A percentile compares a stretch with the other conserved stretches of the same genome.
Conservation (phyloP, 2,113 vertebrate genomes). For the Salvelinus namaycush region DNA sequence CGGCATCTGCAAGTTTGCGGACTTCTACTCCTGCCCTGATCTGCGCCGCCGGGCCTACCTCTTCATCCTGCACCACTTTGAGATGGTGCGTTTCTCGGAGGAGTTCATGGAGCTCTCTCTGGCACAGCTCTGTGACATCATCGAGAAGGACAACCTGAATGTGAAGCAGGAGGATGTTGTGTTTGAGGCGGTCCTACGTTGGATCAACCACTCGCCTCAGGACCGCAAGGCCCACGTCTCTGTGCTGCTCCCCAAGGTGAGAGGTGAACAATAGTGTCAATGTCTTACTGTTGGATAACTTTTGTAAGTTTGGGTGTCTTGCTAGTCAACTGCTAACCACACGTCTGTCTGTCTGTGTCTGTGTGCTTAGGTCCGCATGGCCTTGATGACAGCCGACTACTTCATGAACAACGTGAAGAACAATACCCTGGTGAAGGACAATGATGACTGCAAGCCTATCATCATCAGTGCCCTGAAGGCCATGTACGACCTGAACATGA, state of each 20-base stretch:
- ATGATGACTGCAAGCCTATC: conserved; percentile 71
- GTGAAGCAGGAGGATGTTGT: conserved; percentile 27
- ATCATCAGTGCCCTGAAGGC: conserved; percentile 47
- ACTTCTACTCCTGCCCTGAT: conserved; percentile 63
- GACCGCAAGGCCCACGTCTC: conserved; percentile 9
- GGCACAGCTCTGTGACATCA: conserved; percentile 71
- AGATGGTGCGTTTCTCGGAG: conserved; percentile 59
- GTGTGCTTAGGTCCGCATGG: conserved; percentile 74
- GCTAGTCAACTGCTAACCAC: neutral
- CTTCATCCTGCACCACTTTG: conserved; percentile 81
- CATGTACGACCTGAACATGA: conserved; percentile 74
- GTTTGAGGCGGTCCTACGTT: conserved; percentile 35
- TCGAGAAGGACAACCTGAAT: conserved; percentile 57
- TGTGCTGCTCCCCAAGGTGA: conserved; percentile 52
- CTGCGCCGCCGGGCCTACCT: conserved; percentile 69
- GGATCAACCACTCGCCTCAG: conserved; percentile 28
- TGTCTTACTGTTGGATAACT: neutral
- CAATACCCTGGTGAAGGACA: conserved; percentile 73
- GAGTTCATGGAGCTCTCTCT: conserved; percentile 79
- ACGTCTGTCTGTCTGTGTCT: neutral
- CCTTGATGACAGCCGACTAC: conserved; percentile 71
- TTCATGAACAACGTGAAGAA: conserved; percentile 79
- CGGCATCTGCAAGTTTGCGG: conserved; percentile 76
- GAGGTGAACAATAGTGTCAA: neutral
- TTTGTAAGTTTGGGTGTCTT: neutral